A percentile compares a stretch with the other conserved stretches of the same genome.
Evolutionary conservation across 1,140 invertebrate genomes (phyloP).

Genomic region (Drosophila virilis): DNA sequence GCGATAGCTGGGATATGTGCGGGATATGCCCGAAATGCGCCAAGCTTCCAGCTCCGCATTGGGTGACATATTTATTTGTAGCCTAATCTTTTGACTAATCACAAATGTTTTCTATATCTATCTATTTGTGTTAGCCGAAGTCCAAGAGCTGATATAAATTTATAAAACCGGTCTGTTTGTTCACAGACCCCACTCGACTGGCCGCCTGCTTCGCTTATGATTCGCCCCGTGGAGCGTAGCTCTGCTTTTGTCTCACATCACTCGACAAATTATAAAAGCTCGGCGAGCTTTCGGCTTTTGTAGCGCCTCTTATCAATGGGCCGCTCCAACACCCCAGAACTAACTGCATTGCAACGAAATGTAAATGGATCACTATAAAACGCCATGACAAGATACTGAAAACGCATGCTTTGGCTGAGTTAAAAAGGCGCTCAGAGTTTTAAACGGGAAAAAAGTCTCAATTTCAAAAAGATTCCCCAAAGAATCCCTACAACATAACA

Average conservation of each 20-base stretch:
- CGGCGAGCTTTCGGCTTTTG: slow-evolving; percentile 27
- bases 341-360: neutral
- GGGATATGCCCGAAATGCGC: slow-evolving; percentile 63
- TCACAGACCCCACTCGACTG: neutral
- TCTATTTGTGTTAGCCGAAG: slow-evolving; percentile 15
- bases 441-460: too few relatives aligned
- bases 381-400: neutral
- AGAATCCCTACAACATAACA: too few relatives aligned
- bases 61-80: slow-evolving; percentile 43
- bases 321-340: neutral
- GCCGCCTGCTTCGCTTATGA: slow-evolving; percentile 26
- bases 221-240: slow-evolving; percentile 37
- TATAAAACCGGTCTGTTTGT: slow-evolving; percentile 47
- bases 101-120: slow-evolving; percentile 6
- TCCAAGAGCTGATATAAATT: slow-evolving; percentile 24
- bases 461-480: too few relatives aligned
- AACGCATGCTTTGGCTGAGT: neutral
- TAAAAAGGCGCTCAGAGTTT: too few relatives aligned
- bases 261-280: slow-evolving; percentile 60
- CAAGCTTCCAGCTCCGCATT: slow-evolving; percentile 54
- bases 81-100: neutral
- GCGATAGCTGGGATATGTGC: slow-evolving; percentile 66
- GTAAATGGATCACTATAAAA: neutral
- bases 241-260: slow-evolving; percentile 39
- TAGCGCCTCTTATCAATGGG: slow-evolving; percentile 17